phyloP scores from a whole-genome alignment of 2,113 vertebrate species.

The Paracanthobrama guichenoti region DNA sequence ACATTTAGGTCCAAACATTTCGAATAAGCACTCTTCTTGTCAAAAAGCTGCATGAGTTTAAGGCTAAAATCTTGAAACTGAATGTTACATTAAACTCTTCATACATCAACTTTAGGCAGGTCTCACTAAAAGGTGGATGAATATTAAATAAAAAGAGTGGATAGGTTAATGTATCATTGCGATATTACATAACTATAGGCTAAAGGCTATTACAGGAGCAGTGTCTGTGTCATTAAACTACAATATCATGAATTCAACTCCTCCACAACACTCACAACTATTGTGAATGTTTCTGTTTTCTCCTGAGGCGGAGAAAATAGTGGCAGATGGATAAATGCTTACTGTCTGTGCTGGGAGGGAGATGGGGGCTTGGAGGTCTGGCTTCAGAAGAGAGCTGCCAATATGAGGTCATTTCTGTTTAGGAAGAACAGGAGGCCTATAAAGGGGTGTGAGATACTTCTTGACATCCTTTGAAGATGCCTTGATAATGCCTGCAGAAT shows the following conservation, averaged over 20 bases:
- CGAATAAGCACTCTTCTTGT: not conserved
- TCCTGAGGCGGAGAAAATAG: constrained; percentile 22
- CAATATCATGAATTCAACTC: constrained; percentile 11
- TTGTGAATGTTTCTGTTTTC: constrained; percentile 32
- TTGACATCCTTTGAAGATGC: constrained; percentile 32
- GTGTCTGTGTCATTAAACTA: constrained; percentile 1
- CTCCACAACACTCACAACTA: constrained; percentile 10
- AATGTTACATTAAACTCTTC: not conserved
- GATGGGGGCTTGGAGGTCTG: constrained; percentile 15
- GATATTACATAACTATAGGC: not conserved
- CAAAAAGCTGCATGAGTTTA: not conserved
- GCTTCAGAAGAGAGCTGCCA: constrained; percentile 35
- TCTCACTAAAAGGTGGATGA: not conserved
- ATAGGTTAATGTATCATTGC: not conserved
- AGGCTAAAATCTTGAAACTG: not conserved
- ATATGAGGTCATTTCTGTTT: constrained; percentile 50
- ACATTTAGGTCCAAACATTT: not conserved
- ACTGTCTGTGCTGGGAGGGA: constrained; percentile 14
- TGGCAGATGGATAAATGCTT: constrained; percentile 51
- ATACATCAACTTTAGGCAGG: not conserved
- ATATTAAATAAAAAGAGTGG: not conserved
- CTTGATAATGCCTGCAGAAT: not conserved
- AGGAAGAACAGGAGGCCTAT: constrained; percentile 36
- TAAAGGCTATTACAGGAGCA: not conserved
- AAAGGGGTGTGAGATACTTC: constrained; percentile 1